Evolutionary conservation across 2,888 invertebrate genomes (phyloP).

Genomic region (Mamestra brassicae): DNA sequence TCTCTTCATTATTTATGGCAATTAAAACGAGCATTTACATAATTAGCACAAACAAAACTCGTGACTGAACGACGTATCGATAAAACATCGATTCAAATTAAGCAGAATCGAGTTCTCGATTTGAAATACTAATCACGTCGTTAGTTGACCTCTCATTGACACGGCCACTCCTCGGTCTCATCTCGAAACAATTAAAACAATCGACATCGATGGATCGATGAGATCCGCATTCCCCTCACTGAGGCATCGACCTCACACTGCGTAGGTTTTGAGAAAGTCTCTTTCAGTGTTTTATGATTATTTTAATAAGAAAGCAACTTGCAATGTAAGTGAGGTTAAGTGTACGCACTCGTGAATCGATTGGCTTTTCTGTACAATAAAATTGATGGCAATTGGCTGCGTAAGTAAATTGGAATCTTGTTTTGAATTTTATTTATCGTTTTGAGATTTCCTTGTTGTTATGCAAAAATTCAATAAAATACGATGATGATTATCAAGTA

Average conservation of each 20-base stretch:
- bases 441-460: constrained; percentile 20
- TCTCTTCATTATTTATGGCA: constrained; percentile 59
- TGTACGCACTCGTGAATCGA: constrained; percentile 61
- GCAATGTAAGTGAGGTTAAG: constrained; percentile 66
- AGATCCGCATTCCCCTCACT: constrained; percentile 76
- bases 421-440: constrained; percentile 32
- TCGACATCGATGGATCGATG: constrained; percentile 75
- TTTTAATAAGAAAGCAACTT: constrained; percentile 68
- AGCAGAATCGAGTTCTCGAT: constrained; percentile 69
- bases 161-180: constrained; percentile 76
- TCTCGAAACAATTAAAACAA: constrained; percentile 84
- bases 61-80: constrained; percentile 59
- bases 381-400: constrained; percentile 59
- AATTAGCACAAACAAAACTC: constrained; percentile 64
- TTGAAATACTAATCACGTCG: constrained; percentile 76
- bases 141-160: constrained; percentile 82
- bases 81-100: constrained; percentile 67
- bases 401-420: constrained; percentile 53
- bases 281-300: constrained; percentile 70
- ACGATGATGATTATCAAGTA: background rate
- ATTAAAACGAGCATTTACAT: constrained; percentile 66
- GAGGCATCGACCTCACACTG: constrained; percentile 70
- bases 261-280: constrained; percentile 67
- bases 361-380: constrained; percentile 64
- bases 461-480: background rate